Conservation (phyloP, 2,888 invertebrate species). For the Tenthredo notha region DNA sequence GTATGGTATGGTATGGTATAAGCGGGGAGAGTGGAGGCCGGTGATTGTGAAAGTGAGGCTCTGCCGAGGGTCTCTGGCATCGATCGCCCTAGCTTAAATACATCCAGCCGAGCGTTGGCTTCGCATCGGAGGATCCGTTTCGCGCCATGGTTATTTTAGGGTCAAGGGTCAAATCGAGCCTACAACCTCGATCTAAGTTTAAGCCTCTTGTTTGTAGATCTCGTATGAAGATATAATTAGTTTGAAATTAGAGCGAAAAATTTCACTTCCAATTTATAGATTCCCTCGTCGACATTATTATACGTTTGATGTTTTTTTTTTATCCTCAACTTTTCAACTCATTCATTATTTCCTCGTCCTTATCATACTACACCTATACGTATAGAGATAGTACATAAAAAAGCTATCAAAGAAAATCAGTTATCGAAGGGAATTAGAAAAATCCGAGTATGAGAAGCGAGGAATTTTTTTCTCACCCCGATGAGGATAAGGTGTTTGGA, state of each 20-base stretch:
- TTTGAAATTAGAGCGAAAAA: background rate
- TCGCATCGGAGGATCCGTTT: conserved; percentile 46
- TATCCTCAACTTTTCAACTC: background rate
- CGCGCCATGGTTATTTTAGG: conserved; percentile 45
- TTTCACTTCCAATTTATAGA: background rate
- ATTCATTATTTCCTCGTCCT: background rate
- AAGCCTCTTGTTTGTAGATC: conserved; percentile 11
- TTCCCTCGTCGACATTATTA: background rate
- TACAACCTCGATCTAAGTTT: conserved; percentile 6
- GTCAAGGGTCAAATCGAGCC: conserved; percentile 43
- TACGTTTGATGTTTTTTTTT: background rate
- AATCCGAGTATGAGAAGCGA: background rate
- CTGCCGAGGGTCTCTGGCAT: conserved; percentile 45
- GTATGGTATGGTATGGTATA: background rate
- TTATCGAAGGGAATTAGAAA: background rate
- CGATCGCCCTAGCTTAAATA: conserved; percentile 51
- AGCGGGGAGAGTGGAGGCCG: conserved; percentile 29
- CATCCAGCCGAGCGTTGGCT: conserved; percentile 42
- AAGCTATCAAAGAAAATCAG: background rate
- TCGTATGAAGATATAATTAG: background rate
- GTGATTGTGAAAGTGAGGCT: conserved; percentile 55
- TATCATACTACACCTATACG: background rate
- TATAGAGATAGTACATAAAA: background rate
- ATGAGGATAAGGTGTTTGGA: conserved; percentile 11
- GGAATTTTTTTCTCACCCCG: background rate